These are phyloP conservation scores for Rhagoletis zephyria DNA, from an alignment of 1,140 invertebrate species.

Conservation along the genomic window DNA sequence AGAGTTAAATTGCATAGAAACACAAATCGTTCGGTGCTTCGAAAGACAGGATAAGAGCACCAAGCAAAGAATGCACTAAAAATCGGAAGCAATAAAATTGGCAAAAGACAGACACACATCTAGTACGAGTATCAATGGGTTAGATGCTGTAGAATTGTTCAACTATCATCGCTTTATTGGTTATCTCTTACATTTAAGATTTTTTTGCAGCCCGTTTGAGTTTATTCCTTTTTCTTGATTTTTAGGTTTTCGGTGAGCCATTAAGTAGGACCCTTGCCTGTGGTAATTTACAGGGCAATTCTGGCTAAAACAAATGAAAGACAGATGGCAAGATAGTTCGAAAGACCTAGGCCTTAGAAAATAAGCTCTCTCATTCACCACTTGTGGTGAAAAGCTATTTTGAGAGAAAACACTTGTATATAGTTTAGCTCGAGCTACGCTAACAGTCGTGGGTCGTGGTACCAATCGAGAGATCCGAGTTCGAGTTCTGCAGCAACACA, in stretches of 20 bases:
- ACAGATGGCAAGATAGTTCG: no score
- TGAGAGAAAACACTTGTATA: no score
- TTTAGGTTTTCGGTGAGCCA: not conserved
- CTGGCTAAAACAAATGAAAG: no score
- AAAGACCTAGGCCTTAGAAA: no score
- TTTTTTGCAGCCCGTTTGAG: not conserved
- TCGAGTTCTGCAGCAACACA: no score
- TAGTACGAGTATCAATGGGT: not conserved
- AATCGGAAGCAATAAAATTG: constrained; percentile 46
- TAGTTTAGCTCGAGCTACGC: no score
- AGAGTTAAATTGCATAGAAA: constrained; percentile 50
- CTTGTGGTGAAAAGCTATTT: no score
- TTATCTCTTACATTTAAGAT: not conserved
- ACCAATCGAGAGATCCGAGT: no score
- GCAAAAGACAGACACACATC: not conserved
- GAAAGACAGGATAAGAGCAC: not conserved
- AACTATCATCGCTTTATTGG: constrained; percentile 29
- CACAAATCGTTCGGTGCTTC: constrained; percentile 25
- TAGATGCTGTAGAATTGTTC: not conserved
- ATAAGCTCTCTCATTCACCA: no score
- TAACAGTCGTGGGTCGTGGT: no score
- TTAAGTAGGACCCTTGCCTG: not conserved
- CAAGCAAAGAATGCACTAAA: constrained; percentile 16
- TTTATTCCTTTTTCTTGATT: not conserved
- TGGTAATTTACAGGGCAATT: no score